Conservation (phyloP, 2,888 invertebrate species). For the Pimpla rufipes region DNA sequence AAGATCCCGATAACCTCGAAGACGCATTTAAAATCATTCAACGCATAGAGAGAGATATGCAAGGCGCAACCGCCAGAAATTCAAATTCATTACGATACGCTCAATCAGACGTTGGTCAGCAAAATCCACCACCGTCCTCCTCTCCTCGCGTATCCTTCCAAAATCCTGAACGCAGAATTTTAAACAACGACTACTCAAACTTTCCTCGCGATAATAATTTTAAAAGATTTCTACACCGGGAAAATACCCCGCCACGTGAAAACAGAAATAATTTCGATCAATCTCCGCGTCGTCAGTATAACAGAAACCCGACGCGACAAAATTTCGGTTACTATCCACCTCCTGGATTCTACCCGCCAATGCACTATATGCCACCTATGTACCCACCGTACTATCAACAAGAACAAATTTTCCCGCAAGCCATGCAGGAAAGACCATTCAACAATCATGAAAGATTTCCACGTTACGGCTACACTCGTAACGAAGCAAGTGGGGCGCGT, state of each 20-base stretch:
- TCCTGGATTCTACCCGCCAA: no score
- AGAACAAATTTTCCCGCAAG: no score
- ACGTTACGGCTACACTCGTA: not conserved
- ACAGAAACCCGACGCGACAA: no score
- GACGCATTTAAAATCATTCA: not conserved
- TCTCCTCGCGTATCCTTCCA: no score
- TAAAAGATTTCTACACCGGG: not conserved
- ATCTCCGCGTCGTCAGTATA: not conserved
- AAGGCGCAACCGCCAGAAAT: constrained; percentile 7
- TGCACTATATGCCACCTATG: constrained; percentile 6
- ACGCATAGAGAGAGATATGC: constrained; percentile 45
- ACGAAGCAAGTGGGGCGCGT: not conserved
- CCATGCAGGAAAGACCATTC: no score
- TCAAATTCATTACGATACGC: constrained; percentile 20
- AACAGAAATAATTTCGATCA: not conserved
- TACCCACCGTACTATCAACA: not conserved
- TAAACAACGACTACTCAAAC: not conserved
- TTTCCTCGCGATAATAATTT: not conserved
- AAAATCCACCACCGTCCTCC: not conserved
- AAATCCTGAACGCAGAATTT: no score
- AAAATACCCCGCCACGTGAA: constrained; percentile 1
- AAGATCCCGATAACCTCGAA: constrained; percentile 13
- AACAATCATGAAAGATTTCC: no score
- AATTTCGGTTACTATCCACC: constrained; percentile 6
- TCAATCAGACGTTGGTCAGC: not conserved